Conservation (phyloP, 1,140 invertebrate species). For the Ceratoteleas bidentatus region DNA sequence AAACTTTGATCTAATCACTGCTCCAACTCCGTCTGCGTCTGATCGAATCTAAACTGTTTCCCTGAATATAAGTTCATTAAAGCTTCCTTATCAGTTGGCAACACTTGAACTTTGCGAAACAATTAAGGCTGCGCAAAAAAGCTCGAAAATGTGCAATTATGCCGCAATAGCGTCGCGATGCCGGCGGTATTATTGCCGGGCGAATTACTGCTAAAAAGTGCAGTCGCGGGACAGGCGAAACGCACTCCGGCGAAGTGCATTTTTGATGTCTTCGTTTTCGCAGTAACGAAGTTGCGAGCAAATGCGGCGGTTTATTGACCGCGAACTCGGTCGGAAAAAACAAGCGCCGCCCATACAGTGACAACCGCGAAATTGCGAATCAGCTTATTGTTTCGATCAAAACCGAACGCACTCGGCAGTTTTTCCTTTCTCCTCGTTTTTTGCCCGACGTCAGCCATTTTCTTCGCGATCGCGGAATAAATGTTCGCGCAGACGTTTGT, state of each 20-base stretch:
- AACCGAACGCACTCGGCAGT: conserved; percentile 16
- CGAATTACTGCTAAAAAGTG: neutral
- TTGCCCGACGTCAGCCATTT: conserved; percentile 32
- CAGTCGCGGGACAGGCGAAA: conserved; percentile 4
- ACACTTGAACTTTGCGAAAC: conserved; percentile 12
- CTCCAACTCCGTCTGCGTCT: conserved; percentile 8
- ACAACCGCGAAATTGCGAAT: conserved; percentile 18
- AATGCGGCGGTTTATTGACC: conserved; percentile 29
- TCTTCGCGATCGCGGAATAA: conserved; percentile 37
- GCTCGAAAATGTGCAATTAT: neutral
- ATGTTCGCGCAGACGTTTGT: conserved; percentile 31
- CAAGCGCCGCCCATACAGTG: neutral
- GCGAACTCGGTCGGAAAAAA: conserved; percentile 16
- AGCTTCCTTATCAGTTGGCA: conserved; percentile 24
- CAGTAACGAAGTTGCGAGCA: conserved; percentile 10
- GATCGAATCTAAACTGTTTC: conserved; percentile 33
- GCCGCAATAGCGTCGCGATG: too few species aligned
- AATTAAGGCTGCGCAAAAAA: neutral
- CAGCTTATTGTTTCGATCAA: conserved; percentile 38
- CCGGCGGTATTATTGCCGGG: too few species aligned
- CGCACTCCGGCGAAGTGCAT: neutral
- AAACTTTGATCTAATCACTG: conserved; percentile 27
- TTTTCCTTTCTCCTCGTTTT: conserved; percentile 23
- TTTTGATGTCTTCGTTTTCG: neutral
- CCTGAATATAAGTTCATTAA: conserved; percentile 31